Evolutionary conservation across 2,113 vertebrate species (phyloP).

Genomic region (Cynoglossus semilaevis): DNA sequence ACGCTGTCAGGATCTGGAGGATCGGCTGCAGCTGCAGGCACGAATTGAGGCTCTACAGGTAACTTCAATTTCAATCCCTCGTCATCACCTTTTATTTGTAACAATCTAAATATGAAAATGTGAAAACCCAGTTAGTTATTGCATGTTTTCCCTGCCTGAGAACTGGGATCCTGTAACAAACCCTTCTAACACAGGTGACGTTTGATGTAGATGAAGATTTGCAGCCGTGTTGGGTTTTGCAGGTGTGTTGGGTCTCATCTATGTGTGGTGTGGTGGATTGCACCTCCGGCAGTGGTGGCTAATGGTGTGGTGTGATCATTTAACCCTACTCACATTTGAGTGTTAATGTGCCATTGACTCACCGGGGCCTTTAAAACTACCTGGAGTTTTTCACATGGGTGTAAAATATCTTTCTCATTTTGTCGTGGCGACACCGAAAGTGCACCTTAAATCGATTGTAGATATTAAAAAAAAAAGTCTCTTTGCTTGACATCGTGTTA

Average conservation of each 20-base stretch:
- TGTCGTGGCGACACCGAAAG: too few relatives aligned
- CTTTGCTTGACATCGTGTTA: too few relatives aligned
- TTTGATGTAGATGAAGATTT: constrained; percentile 92
- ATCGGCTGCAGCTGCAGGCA: constrained; percentile 84
- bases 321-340: constrained; percentile 11
- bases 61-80: neutral
- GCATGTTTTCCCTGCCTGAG: constrained; percentile 51
- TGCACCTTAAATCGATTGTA: too few relatives aligned
- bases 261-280: constrained; percentile 58
- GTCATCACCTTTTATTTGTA: too few relatives aligned
- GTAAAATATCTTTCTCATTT: too few relatives aligned
- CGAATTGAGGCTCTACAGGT: constrained; percentile 88
- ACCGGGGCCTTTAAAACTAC: constrained; percentile 11
- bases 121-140: constrained; percentile 24
- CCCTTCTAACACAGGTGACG: constrained; percentile 88
- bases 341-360: constrained; percentile 21
- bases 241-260: constrained; percentile 82
- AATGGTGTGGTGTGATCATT: constrained; percentile 66
- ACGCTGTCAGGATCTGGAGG: constrained; percentile 85
- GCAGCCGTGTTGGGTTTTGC: constrained; percentile 78
- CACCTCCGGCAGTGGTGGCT: constrained; percentile 73
- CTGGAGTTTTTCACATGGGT: too few relatives aligned
- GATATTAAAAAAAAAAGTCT: too few relatives aligned
- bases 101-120: neutral
- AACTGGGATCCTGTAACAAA: constrained; percentile 77